Percentiles rank a stretch among this genome's conserved stretches.
Evolutionary conservation across 2,113 vertebrate species (phyloP).

Genomic region (Actenoides lindsayi): DNA sequence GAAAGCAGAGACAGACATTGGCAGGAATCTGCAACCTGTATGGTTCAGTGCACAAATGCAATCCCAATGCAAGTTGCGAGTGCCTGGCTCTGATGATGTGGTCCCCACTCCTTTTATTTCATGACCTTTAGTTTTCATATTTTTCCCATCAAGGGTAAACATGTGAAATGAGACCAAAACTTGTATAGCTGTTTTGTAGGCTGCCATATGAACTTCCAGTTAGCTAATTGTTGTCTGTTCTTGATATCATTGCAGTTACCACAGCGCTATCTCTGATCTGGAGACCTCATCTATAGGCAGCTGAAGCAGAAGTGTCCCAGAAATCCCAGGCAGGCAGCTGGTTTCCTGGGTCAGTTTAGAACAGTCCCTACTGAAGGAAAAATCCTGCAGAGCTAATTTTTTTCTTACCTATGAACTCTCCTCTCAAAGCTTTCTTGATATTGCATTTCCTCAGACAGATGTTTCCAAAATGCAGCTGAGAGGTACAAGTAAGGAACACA

Average conservation of each 20-base stretch:
- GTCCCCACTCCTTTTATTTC: not conserved
- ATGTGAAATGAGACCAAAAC: not conserved
- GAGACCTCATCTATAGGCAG: not conserved
- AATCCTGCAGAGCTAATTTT: not conserved
- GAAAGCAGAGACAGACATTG: not conserved
- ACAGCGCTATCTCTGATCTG: not conserved
- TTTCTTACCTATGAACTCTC: not conserved
- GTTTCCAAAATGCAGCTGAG: not conserved
- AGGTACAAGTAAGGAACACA: not conserved
- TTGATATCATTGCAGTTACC: not conserved
- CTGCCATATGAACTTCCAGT: not conserved
- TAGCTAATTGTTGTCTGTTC: not conserved
- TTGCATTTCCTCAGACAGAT: not conserved
- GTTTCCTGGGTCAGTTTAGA: not conserved
- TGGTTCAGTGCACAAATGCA: constrained; percentile 16
- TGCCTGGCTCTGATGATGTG: not conserved
- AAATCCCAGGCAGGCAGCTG: not conserved
- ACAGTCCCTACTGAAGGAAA: not conserved
- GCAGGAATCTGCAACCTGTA: not conserved
- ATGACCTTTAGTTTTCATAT: not conserved
- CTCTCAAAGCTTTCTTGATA: not conserved
- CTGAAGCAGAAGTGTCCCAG: not conserved
- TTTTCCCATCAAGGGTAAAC: not conserved
- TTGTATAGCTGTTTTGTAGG: not conserved
- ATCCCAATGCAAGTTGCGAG: not conserved